Percentiles rank a stretch among this genome's conserved stretches.
Evolutionary conservation across 1,140 invertebrate species (phyloP).

Genomic region (Streblospio benedicti): DNA sequence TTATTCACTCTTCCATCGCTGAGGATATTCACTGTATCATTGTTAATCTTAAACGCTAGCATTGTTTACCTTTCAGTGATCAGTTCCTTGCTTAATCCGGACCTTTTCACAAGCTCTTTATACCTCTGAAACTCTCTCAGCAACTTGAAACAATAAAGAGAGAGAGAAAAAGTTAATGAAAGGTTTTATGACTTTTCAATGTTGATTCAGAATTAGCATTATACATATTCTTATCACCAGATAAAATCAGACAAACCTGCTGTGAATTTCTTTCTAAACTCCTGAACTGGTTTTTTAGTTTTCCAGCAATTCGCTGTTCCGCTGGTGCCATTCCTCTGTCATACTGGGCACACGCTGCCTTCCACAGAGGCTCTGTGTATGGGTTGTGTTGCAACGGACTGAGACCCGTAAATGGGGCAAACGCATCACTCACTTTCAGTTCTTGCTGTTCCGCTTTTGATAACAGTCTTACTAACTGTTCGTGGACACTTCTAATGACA

Average conservation of each 20-base stretch:
- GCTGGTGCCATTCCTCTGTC: slow-evolving; percentile 68
- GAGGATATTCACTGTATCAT: too few species aligned
- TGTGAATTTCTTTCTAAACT: slow-evolving; percentile 62
- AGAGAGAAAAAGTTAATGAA: too few species aligned
- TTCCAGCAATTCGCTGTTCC: slow-evolving; percentile 72
- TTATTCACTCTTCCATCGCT: too few species aligned
- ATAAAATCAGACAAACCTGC: slow-evolving; percentile 48
- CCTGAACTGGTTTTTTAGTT: slow-evolving; percentile 69
- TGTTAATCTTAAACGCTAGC: too few species aligned
- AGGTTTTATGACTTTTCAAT: too few species aligned
- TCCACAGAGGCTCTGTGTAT: slow-evolving; percentile 67
- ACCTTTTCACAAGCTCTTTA: slow-evolving; percentile 61
- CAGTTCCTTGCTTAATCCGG: slow-evolving; percentile 58
- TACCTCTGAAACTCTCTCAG: slow-evolving; percentile 64
- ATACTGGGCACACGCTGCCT: slow-evolving; percentile 64
- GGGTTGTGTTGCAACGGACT: slow-evolving; percentile 68
- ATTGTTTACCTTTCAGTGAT: slow-evolving; percentile 62
- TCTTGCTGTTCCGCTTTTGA: slow-evolving; percentile 60
- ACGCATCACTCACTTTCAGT: slow-evolving; percentile 57
- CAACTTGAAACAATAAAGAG: too few species aligned
- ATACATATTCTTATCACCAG: too few species aligned
- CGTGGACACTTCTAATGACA: slow-evolving; percentile 63
- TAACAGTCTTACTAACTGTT: slow-evolving; percentile 66
- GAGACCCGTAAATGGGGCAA: slow-evolving; percentile 60
- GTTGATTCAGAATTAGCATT: too few species aligned